Evolutionary conservation across 2,797 vertebrate species (phyloP), one percentile per base, ranked within the genome.

Genomic region (Darevskia mixta): DNA sequence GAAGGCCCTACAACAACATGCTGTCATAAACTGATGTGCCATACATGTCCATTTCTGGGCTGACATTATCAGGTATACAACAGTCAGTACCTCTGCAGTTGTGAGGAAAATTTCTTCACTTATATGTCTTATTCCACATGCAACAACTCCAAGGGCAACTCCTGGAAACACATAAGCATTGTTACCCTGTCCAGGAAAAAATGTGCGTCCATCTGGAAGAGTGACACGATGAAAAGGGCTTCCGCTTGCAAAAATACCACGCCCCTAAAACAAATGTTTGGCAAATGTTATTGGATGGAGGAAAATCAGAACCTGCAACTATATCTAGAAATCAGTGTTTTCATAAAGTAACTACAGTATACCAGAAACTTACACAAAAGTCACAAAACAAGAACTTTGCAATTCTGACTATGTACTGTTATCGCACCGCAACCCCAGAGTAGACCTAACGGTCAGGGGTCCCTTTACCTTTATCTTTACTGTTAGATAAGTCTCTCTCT

Each of bases 101-200:
- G 95, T 97, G 82, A 99, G 98, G 94, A 99, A 99, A 91, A 98
- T 89, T 0, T 98, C 95, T 43, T 99, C 98, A 0, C 91, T 89
- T 72, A 99, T 98, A 77, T 98, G 97, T 89, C 95, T 97, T 91
- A 99, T 18, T 84, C 96, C 96, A 90, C 98, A 98, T 0, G 98
- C 96, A 9, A 97, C 97, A 88, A 98, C 96, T 0, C 98, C 98
- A 78, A 99, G 97, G 38, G 98, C 99, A 80, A 99, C 98, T 81
- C 98, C 98, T 1, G 99, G 99, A 92, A 99, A 99, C 95, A 99
- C 98, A 43, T 99, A 99, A 81, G 99, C 97, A 66, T 99, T 99
- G 97, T 99, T 99, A 69, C 99, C 99, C 96, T 99, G 99, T 58
- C 99, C 99, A 2, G 99, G 99, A 94, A 96, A 97, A 43, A 99